phyloP scores from a whole-genome alignment of 2,113 vertebrate genomes.

The Misgurnus anguillicaudatus region DNA sequence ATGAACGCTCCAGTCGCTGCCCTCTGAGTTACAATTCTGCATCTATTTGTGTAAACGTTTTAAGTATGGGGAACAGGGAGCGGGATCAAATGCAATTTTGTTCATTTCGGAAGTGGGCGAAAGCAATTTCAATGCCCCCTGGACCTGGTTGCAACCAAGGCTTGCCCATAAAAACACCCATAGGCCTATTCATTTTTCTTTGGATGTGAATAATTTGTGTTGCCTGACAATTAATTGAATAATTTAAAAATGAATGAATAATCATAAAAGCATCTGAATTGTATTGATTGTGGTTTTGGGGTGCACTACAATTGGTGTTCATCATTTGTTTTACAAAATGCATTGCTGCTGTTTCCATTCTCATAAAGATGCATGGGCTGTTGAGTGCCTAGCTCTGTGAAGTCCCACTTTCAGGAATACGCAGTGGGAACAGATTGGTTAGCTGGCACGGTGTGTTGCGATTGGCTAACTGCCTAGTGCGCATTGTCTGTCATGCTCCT shows the following conservation, averaged over 20 bases:
- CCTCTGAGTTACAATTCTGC: background rate
- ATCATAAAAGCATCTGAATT: background rate
- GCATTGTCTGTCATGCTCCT: no score
- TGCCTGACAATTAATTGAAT: background rate
- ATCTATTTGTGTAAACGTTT: constrained; percentile 4
- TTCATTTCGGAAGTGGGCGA: background rate
- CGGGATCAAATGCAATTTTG: constrained; percentile 39
- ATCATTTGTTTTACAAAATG: no score
- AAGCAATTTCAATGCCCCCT: constrained; percentile 12
- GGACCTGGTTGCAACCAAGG: background rate
- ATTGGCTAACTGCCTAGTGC: no score
- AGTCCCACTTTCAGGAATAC: no score
- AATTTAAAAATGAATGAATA: background rate
- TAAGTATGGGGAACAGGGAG: background rate
- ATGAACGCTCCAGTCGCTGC: constrained; percentile 21
- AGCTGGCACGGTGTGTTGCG: no score
- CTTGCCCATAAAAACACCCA: background rate
- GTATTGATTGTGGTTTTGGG: background rate
- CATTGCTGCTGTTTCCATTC: no score
- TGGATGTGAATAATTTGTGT: background rate
- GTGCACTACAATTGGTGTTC: no score
- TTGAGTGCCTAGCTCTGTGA: no score
- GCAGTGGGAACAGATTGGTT: no score
- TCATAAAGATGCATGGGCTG: no score
- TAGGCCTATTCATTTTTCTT: background rate